phyloP scores from a whole-genome alignment of 2,113 vertebrate genomes.

The Ictalurus furcatus region DNA sequence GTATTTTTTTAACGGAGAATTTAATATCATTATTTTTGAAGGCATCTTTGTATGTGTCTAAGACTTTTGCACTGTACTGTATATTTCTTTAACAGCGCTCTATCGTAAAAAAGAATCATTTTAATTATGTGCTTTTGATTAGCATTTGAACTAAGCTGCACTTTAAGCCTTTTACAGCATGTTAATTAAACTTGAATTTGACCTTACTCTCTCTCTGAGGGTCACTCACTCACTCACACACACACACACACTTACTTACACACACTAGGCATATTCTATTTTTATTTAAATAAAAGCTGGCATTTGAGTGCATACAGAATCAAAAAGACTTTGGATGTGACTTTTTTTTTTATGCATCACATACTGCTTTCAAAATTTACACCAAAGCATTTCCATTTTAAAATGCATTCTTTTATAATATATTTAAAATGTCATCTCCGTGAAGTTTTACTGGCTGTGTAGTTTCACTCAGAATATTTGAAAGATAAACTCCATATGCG shows the following conservation, averaged over 20 bases:
- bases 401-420: background rate
- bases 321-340: background rate
- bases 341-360: background rate
- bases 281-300: background rate
- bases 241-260: background rate
- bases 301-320: background rate
- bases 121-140: constrained; percentile 2
- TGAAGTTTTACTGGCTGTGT: background rate
- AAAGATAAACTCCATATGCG: background rate
- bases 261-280: background rate
- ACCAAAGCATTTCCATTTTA: background rate
- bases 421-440: background rate
- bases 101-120: background rate
- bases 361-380: background rate
- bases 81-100: too few relatives aligned
- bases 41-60: too few relatives aligned
- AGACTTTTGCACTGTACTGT: too few relatives aligned
- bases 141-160: background rate
- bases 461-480: background rate
- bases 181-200: background rate
- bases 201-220: background rate
- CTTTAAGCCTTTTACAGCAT: background rate
- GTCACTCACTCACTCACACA: background rate
- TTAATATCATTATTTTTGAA: too few relatives aligned
- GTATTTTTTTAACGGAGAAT: too few relatives aligned